Percentiles rank a stretch among this genome's conserved stretches.
Conservation (phyloP, 2,797 vertebrate species). For the Acridotheres tristis region DNA sequence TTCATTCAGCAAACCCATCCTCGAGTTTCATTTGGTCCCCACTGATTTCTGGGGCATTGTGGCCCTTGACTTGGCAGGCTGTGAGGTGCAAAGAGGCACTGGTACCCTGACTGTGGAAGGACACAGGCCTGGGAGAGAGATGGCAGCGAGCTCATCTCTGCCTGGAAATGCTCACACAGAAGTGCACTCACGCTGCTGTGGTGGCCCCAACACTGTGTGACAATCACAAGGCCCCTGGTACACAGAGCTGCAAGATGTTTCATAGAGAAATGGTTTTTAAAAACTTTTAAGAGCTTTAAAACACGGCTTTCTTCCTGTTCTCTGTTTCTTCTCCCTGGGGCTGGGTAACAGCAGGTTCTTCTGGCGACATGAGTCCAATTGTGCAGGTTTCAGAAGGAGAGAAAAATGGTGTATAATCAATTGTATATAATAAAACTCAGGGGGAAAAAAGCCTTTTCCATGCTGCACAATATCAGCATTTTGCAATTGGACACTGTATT, state of each 20-base stretch:
- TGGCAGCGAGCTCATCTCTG: not conserved
- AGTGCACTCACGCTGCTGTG: not conserved
- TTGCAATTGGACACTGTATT: slow-evolving; percentile 62
- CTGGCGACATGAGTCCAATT: slow-evolving; percentile 66
- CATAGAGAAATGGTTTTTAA: not conserved
- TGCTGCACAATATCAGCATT: slow-evolving; percentile 62
- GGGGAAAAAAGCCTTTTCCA: slow-evolving; percentile 66
- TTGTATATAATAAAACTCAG: slow-evolving; percentile 62
- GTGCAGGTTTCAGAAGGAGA: slow-evolving; percentile 68
- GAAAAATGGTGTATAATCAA: slow-evolving; percentile 69
- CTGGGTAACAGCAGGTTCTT: slow-evolving; percentile 69
- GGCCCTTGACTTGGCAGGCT: not conserved
- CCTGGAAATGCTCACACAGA: not conserved
- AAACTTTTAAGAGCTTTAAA: slow-evolving; percentile 61
- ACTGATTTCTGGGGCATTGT: not conserved
- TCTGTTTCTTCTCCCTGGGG: slow-evolving; percentile 58
- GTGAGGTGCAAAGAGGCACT: not conserved
- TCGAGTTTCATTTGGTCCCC: accelerated
- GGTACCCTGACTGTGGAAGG: not conserved
- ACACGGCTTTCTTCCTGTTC: slow-evolving; percentile 54
- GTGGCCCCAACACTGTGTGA: not conserved
- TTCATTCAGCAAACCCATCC: not conserved
- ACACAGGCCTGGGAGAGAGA: not conserved
- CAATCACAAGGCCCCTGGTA: not conserved
- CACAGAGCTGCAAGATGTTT: slow-evolving; percentile 11